A percentile compares a stretch with the other conserved stretches of the same genome.
Conservation (phyloP, 92 coral and sea anemone species). For the Paragorgia papillata region DNA sequence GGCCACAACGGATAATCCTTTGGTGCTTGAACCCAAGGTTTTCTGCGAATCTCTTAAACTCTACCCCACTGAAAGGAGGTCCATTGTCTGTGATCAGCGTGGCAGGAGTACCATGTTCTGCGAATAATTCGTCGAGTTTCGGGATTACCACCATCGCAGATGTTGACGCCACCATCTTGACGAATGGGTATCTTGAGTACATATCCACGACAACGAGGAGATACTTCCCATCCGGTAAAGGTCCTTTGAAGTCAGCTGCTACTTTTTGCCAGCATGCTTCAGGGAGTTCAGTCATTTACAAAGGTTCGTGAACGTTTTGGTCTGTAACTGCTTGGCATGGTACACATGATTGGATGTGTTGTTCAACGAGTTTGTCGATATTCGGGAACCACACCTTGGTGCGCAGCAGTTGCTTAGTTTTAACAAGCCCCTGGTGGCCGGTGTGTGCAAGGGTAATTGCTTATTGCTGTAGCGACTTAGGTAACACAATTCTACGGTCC, state of each 20-base stretch:
- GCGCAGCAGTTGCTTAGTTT: conserved; percentile 33
- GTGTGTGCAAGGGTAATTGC: conserved; percentile 12
- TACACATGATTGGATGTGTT: conserved; percentile 9
- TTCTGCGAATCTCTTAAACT: conserved; percentile 31
- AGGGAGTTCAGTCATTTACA: conserved; percentile 36
- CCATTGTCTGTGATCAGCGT: conserved; percentile 32
- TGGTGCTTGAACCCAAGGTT: not conserved
- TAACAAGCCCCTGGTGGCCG: not conserved
- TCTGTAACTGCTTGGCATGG: conserved; percentile 40
- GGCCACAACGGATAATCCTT: too few relatives aligned
- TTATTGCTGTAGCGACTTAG: not conserved
- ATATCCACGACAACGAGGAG: conserved; percentile 9
- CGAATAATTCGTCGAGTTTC: conserved; percentile 26
- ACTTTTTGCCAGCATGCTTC: conserved; percentile 30
- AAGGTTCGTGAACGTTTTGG: conserved; percentile 9
- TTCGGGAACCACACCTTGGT: conserved; percentile 33
- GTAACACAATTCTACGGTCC: not conserved
- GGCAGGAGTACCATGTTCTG: not conserved
- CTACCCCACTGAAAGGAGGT: conserved; percentile 24
- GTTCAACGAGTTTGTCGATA: conserved; percentile 19
- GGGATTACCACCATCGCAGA: conserved; percentile 17
- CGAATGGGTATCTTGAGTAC: conserved; percentile 29
- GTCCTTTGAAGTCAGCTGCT: conserved; percentile 33
- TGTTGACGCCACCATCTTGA: conserved; percentile 2
- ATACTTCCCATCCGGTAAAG: conserved; percentile 29